Evolutionary conservation across 2,113 vertebrate species (phyloP).

Genomic region (Lepisosteus osseus): DNA sequence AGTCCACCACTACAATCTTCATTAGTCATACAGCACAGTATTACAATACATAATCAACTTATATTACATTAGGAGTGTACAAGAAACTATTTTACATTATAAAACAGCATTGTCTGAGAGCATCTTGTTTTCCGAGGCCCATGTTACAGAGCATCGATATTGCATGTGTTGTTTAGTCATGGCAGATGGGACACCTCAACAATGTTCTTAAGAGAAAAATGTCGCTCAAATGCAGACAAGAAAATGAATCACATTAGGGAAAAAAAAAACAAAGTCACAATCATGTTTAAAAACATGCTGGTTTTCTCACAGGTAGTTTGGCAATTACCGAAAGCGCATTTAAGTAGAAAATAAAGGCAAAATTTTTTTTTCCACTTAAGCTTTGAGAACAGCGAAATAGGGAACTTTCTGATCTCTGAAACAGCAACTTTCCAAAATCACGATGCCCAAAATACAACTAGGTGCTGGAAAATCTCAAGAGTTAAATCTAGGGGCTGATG

Average conservation of each 20-base stretch:
- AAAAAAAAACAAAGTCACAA: background rate
- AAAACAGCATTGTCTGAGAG: conserved; percentile 14
- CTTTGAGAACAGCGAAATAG: background rate
- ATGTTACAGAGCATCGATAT: conserved; percentile 7
- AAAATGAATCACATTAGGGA: too few species aligned
- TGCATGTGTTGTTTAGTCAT: conserved; percentile 11
- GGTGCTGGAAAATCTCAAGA: too few species aligned
- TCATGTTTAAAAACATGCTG: background rate
- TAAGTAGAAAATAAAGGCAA: background rate
- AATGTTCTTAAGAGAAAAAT: too few species aligned
- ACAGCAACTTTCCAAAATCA: background rate
- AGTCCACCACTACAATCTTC: conserved; percentile 38
- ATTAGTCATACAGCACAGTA: conserved; percentile 34
- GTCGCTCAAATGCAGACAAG: too few species aligned
- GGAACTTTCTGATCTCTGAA: background rate
- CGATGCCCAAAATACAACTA: too few species aligned
- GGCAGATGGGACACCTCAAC: background rate
- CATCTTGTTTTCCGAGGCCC: conserved; percentile 3
- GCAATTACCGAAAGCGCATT: conserved; percentile 4
- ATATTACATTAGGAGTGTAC: conserved; percentile 33
- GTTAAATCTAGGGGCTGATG: too few species aligned
- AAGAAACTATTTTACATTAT: conserved; percentile 16
- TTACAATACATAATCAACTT: conserved; percentile 53
- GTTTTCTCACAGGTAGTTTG: conserved; percentile 17
- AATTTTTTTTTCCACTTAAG: background rate